phyloP scores from a whole-genome alignment of 2,113 vertebrate genomes.

The Gymnarchus niloticus region DNA sequence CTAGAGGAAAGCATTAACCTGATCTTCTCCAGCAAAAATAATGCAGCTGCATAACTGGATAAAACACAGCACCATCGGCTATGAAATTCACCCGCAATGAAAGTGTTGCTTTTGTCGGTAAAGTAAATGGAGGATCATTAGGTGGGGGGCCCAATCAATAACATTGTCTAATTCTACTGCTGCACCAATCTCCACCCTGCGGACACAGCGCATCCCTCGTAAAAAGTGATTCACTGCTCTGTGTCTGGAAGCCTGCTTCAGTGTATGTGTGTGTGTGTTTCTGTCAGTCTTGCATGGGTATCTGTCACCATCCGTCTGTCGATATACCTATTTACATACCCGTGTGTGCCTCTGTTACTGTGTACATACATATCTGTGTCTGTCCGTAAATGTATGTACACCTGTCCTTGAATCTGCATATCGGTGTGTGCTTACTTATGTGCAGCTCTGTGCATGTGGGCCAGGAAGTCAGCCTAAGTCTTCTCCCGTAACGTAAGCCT shows the following conservation, averaged over 20 bases:
- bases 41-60: conserved; percentile 31
- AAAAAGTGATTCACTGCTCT: conserved; percentile 12
- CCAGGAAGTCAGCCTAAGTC: neutral
- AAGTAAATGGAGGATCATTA: conserved; percentile 26
- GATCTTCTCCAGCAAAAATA: conserved; percentile 24
- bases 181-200: neutral
- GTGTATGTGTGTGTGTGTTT: neutral
- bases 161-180: neutral
- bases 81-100: neutral
- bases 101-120: neutral
- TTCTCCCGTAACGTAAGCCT: neutral
- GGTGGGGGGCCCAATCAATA: conserved; percentile 10
- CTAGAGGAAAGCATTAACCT: neutral
- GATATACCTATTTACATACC: neutral
- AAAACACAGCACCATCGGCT: conserved; percentile 8
- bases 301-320: neutral
- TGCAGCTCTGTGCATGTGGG: conserved; percentile 6
- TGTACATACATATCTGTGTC: conserved; percentile 24
- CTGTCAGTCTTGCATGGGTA: neutral
- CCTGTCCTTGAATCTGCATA: neutral
- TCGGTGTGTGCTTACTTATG: conserved; percentile 6
- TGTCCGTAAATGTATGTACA: conserved; percentile 13
- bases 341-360: neutral
- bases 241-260: neutral
- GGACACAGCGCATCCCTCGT: conserved; percentile 2